These are phyloP conservation scores for Mactra quadrangularis DNA, from an alignment of 1,140 invertebrate genomes.

Conservation along the genomic window DNA sequence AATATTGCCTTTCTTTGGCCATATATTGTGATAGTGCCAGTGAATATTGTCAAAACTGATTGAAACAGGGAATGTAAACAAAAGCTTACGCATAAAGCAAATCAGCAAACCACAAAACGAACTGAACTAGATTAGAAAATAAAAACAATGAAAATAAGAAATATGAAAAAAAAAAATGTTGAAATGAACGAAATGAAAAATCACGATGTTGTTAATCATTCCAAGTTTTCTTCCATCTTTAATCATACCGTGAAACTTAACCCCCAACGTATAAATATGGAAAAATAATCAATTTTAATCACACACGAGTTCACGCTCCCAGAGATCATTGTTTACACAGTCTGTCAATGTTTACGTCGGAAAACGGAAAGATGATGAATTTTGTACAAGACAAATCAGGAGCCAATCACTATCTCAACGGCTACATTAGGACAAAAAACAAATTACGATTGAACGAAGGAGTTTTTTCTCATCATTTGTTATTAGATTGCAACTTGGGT, in stretches of 20 bases:
- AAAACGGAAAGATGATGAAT: slow-evolving; percentile 25
- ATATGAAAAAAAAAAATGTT: too few species aligned
- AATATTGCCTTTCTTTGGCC: too few species aligned
- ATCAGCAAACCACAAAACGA: too few species aligned
- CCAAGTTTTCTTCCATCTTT: slow-evolving; percentile 18
- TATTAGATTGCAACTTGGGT: slow-evolving; percentile 38
- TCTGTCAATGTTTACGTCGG: slow-evolving; percentile 25
- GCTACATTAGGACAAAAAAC: slow-evolving; percentile 49
- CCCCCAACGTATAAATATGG: slow-evolving; percentile 51
- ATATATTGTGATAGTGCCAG: too few species aligned
- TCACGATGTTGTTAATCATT: slow-evolving; percentile 37
- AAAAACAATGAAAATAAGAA: too few species aligned
- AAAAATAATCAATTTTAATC: slow-evolving; percentile 63
- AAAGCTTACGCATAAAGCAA: too few species aligned
- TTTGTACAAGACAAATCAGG: slow-evolving; percentile 43
- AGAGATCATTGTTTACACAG: slow-evolving; percentile 48
- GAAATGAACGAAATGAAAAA: slow-evolving; percentile 11
- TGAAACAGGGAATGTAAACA: too few species aligned
- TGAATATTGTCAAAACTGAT: too few species aligned
- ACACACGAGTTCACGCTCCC: slow-evolving; percentile 46
- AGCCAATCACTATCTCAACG: slow-evolving; percentile 31
- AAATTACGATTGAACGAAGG: slow-evolving; percentile 30
- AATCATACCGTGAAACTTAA: slow-evolving; percentile 53
- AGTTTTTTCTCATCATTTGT: slow-evolving; percentile 32
- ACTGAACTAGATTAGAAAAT: too few species aligned